Evolutionary conservation across 1,140 invertebrate genomes (phyloP).

Genomic region (Coboldia fuscipes): DNA sequence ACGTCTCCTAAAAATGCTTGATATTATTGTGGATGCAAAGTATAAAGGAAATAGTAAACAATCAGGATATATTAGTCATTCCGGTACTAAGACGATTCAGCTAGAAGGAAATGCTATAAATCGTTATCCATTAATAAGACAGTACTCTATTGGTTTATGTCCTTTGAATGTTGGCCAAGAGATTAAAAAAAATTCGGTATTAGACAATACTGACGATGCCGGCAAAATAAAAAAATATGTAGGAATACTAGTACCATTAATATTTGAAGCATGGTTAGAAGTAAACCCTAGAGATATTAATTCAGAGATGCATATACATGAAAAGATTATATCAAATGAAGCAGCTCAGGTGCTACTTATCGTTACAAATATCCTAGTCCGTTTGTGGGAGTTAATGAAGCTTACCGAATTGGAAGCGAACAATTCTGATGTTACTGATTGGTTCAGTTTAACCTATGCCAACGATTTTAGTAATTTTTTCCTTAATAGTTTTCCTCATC

Average conservation of each 20-base stretch:
- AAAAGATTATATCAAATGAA: conserved; percentile 27
- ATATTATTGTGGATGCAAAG: conserved; percentile 16
- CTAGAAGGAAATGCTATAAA: too few species aligned
- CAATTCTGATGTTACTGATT: conserved; percentile 16
- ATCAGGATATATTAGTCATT: not conserved
- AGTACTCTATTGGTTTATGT: conserved; percentile 7
- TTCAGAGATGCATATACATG: conserved; percentile 10
- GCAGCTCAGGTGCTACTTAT: conserved; percentile 29
- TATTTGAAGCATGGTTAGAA: conserved; percentile 53
- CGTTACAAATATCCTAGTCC: conserved; percentile 28
- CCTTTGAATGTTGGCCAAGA: conserved; percentile 6
- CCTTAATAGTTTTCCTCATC: conserved; percentile 29
- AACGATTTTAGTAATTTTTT: conserved; percentile 25
- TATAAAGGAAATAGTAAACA: not conserved
- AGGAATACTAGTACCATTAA: conserved; percentile 37
- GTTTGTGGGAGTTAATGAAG: conserved; percentile 28
- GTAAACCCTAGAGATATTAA: conserved; percentile 26
- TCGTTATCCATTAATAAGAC: too few species aligned
- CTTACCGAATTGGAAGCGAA: conserved; percentile 16
- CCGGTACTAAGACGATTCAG: too few species aligned
- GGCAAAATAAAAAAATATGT: conserved; percentile 28
- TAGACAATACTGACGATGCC: conserved; percentile 19
- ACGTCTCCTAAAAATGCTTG: conserved; percentile 35
- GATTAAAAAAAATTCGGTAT: conserved; percentile 9
- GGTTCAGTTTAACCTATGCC: conserved; percentile 28